phyloP scores from a whole-genome alignment of 1,140 invertebrate species.

The Cylas formicarius region DNA sequence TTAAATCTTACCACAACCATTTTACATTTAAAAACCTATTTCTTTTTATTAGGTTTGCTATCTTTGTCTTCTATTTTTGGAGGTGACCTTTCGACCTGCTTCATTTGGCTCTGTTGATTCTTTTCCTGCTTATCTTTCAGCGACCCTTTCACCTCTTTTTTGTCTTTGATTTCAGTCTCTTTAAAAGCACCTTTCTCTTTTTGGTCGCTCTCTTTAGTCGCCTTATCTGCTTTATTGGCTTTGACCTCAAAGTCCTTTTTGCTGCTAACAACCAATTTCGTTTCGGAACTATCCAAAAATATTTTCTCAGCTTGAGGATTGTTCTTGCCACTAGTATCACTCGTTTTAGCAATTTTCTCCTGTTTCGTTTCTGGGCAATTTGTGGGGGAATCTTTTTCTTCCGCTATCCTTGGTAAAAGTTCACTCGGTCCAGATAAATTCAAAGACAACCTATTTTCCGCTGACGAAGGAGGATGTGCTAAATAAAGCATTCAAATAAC shows the following conservation, averaged over 20 bases:
- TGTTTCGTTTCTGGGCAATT: constrained; percentile 28
- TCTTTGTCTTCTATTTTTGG: constrained; percentile 14
- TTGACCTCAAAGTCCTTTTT: neutral
- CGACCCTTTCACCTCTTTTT: neutral
- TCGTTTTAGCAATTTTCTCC: neutral
- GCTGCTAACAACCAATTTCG: neutral
- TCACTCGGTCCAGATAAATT: constrained; percentile 45
- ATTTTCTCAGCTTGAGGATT: neutral
- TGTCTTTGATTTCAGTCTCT: neutral
- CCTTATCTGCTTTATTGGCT: neutral
- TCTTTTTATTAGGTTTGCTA: constrained; percentile 10
- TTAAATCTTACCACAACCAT: neutral
- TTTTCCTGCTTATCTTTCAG: constrained; percentile 1
- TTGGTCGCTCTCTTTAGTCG: neutral
- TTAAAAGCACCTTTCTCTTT: neutral
- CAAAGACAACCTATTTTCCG: constrained; percentile 40
- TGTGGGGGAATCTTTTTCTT: constrained; percentile 78
- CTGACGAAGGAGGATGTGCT: constrained; percentile 10
- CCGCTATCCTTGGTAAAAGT: constrained; percentile 63
- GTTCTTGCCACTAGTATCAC: neutral
- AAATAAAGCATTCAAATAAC: neutral
- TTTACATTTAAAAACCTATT: constrained; percentile 4
- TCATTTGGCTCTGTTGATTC: neutral
- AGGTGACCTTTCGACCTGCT: constrained; percentile 4
- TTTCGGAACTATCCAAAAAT: neutral